A percentile compares a stretch with the other conserved stretches of the same genome.
phyloP scores from a whole-genome alignment of 2,113 vertebrate species.

The Chaetura pelagica region DNA sequence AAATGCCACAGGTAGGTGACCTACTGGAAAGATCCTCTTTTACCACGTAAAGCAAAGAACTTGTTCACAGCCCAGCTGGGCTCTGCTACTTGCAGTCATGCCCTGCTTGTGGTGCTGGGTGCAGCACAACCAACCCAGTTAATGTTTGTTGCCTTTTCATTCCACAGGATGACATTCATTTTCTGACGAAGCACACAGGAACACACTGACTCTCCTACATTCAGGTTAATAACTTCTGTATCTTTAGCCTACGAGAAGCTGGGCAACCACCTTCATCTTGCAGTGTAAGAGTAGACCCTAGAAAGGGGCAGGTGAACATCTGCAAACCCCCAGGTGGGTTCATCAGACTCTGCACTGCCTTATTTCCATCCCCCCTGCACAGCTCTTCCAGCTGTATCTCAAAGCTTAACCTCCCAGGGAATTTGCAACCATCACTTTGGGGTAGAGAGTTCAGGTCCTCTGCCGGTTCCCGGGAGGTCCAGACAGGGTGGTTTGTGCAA shows the following conservation, averaged over 20 bases:
- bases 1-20: neutral
- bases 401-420: neutral
- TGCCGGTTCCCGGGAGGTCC: neutral
- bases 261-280: neutral
- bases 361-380: neutral
- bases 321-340: neutral
- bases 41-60: neutral
- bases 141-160: neutral
- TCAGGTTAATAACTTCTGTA: neutral
- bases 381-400: neutral
- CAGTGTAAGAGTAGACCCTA: neutral
- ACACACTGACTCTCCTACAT: neutral
- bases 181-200: neutral
- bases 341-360: neutral
- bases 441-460: neutral
- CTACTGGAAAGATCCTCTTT: neutral
- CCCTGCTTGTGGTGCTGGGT: neutral
- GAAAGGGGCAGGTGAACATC: neutral
- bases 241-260: neutral
- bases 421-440: neutral
- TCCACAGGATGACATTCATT: neutral
- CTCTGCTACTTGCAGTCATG: fast-evolving
- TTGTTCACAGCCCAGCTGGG: neutral
- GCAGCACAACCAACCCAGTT: neutral
- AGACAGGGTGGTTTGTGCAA: neutral